Base-by-base conservation (phyloP, 2,888 invertebrate genomes). In the Lasioglossum villosulum region DNA sequence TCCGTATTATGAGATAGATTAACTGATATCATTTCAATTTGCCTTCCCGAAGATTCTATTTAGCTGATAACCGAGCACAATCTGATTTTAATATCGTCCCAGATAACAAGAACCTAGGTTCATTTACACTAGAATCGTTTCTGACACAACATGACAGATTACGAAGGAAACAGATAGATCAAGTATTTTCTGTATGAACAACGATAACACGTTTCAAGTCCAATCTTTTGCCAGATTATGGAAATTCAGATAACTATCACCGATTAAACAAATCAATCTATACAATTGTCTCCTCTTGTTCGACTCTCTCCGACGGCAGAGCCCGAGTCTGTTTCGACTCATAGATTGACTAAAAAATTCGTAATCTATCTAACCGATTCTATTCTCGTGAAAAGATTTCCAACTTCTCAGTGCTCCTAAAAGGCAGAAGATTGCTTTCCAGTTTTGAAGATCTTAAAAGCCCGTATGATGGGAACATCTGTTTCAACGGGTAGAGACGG, bases 401-500 rank as follows among this genome's bases (percentile, higher is more conserved):
- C 27, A 30, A 63, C 6, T 16, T 63, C 63, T 16, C 63, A 6
- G 14, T 27, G 14, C 30, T 30, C 0, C 27, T 30, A 6, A 63
- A 30, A 63, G 63, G 6, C 30, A 63, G 63, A 63, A 30, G 63
- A 63, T 63, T 30, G 27, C 30, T 27, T 63, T 63, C 16, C 16
- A 30, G 63, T 63, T 63, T 63, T 63, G 30, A 63, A 63, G 63
- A 63, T 63, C 16, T 63, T 63, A 63, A 63, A 63, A 63, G 63
- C 63, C 30, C 6, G 63, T 63, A 63, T 6, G 63, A 63, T 63
- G 30, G 63, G 52, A 30, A 63, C 30, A 68, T 68, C 66, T 68
- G 66, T 68, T 10, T 19, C 23, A 68, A 37, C 66, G 23, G 23
- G 30, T 12, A 37, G 23, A 68, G 37, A 68, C 14, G 37, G 37